Conservation (phyloP, 2,113 vertebrate species). For the Aptenodytes forsteri region DNA sequence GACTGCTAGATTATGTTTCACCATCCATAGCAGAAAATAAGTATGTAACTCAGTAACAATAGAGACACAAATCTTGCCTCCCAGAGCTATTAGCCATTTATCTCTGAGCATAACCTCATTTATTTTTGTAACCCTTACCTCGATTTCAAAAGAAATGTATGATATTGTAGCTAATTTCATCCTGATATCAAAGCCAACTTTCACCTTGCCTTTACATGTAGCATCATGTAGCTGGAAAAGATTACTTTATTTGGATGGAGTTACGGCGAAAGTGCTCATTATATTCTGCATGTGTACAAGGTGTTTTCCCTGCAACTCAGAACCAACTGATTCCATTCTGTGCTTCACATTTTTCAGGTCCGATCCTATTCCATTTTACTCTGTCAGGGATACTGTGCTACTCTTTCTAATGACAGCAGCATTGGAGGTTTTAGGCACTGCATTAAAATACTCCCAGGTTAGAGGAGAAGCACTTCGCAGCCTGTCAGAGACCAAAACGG, state of each 20-base stretch:
- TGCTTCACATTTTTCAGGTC: neutral
- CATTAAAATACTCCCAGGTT: neutral
- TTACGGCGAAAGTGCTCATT: neutral
- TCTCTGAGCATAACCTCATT: neutral
- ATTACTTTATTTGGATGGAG: neutral
- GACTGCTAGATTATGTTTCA: neutral
- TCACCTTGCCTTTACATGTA: neutral
- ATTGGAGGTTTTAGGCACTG: neutral
- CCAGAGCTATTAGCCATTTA: neutral
- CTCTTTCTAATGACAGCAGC: neutral
- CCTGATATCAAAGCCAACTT: neutral
- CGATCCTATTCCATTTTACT: neutral
- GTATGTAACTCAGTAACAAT: neutral
- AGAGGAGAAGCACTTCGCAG: neutral
- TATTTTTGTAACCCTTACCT: conserved; percentile 3
- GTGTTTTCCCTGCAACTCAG: neutral
- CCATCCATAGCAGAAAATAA: neutral
- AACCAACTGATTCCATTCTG: neutral
- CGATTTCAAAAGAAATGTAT: neutral
- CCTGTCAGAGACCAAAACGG: neutral
- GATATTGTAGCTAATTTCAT: neutral
- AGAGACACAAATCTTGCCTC: neutral
- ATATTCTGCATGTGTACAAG: neutral
- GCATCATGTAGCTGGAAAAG: neutral
- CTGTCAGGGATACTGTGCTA: neutral